Percentiles rank a stretch among this genome's conserved stretches.
phyloP scores from a whole-genome alignment of 2,797 vertebrate species.

The Toxotes lorentzi region DNA sequence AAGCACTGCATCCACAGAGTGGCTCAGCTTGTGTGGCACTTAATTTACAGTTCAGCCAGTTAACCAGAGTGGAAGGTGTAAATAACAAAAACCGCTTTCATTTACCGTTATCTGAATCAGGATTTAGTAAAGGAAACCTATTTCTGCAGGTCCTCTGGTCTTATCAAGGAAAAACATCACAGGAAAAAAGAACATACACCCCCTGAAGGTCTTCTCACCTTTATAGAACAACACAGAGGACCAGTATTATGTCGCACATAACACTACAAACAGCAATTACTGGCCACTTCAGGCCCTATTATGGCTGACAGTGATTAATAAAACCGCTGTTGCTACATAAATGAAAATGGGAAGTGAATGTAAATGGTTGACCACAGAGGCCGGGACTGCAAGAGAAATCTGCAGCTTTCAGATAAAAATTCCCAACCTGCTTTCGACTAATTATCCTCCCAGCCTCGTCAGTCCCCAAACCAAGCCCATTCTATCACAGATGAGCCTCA shows the following conservation, averaged over 20 bases:
- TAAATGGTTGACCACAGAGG: conserved; percentile 67
- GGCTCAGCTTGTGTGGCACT: conserved; percentile 28
- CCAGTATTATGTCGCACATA: conserved; percentile 58
- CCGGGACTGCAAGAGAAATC: conserved; percentile 69
- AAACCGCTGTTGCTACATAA: conserved; percentile 60
- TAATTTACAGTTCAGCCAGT: conserved; percentile 34
- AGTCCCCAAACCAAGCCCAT: conserved; percentile 70
- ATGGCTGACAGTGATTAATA: conserved; percentile 83
- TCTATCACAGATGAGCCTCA: conserved; percentile 75
- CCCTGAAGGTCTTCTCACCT: conserved; percentile 48
- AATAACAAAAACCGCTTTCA: conserved; percentile 20
- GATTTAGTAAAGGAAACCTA: conserved; percentile 18
- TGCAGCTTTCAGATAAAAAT: conserved; percentile 83
- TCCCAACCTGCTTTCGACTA: conserved; percentile 76
- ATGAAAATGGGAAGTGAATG: conserved; percentile 61
- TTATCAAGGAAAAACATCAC: conserved; percentile 23
- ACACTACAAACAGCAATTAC: conserved; percentile 72
- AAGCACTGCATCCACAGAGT: conserved; percentile 31
- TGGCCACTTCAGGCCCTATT: conserved; percentile 68
- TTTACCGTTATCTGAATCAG: conserved; percentile 10
- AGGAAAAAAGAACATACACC: conserved; percentile 22
- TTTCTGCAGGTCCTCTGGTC: conserved; percentile 15
- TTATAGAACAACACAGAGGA: conserved; percentile 57
- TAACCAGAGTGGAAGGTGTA: conserved; percentile 23
- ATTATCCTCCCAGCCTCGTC: conserved; percentile 75